A percentile compares a stretch with the other conserved stretches of the same genome.
These are phyloP conservation scores for Suricata suricatta DNA, from an alignment of 2,113 vertebrate species.

Conservation along the genomic window DNA sequence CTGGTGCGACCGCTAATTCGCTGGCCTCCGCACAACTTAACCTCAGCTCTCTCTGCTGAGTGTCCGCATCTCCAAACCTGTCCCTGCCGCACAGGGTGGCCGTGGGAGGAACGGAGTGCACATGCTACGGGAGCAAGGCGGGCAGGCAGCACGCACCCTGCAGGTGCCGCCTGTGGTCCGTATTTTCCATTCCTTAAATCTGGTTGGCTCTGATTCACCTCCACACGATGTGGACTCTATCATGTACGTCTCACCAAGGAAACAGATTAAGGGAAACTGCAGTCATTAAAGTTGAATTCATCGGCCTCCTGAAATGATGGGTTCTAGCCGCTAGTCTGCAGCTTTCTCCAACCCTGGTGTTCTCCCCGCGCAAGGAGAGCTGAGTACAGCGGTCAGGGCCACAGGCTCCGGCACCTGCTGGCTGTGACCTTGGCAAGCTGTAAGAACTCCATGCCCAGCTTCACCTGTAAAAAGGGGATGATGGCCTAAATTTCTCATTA, in stretches of 20 bases:
- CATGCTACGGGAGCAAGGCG: background rate
- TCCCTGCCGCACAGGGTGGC: background rate
- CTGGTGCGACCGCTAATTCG: background rate
- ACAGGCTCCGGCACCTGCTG: background rate
- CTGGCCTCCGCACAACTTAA: background rate
- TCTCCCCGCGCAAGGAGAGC: background rate
- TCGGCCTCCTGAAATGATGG: background rate
- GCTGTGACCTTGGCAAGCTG: fast-evolving
- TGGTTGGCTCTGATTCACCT: background rate
- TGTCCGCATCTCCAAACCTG: background rate
- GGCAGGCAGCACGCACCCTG: background rate
- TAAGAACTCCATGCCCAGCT: fast-evolving
- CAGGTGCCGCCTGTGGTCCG: fast-evolving
- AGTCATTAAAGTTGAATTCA: background rate
- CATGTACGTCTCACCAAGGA: background rate
- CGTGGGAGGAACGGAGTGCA: too few relatives aligned
- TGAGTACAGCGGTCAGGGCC: too few relatives aligned
- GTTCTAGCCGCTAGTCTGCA: background rate
- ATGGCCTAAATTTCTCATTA: background rate
- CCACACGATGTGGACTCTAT: background rate
- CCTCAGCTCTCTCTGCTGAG: background rate
- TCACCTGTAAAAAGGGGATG: too few relatives aligned
- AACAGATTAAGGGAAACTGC: background rate
- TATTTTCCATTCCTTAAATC: background rate
- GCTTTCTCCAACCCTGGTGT: background rate